Base-by-base conservation (phyloP, 2,888 invertebrate genomes). In the Erpobdella octoculata region DNA sequence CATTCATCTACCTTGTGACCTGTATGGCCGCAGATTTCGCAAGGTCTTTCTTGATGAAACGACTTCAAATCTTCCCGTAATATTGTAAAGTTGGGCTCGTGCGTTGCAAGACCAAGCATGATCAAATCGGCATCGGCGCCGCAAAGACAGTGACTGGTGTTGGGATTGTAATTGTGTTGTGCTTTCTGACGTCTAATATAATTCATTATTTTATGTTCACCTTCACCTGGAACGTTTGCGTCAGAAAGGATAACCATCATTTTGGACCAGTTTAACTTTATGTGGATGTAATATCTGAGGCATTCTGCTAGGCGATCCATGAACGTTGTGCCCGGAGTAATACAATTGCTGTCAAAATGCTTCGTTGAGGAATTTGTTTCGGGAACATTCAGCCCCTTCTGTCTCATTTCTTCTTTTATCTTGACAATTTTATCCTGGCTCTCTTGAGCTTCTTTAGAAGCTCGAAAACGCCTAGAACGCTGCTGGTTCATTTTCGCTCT, bases 401-500 rank as follows among this genome's bases (percentile, higher is more conserved):
- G 75, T 38, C 78, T 76, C 71, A 86, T 76, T 36, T 82, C 80
- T 37, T 77, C 79, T 72, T 82, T 78, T 4, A 82, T 78, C 71
- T 90, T 61, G 0, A 89, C 88, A 69, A 98, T 88, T 83, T 94
- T 93, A 28, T 89, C 87, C 35, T 90, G 70, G 70, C 79, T 79
- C 73, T 82, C 82, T 2, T 80, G 81, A 8, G 88, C 87, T 84
- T 99, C 98, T 82, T 98, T 97, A 0, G 96, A 92, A 0, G 97
- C 94, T 66, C 98, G 88, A 84, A 98, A 98, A 78, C 97, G 88
- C 76, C 98, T 87, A 0, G 96, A 96, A 72, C 98, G 87, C 82
- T 98, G 98, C 82, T 98, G 98, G 85, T 99, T 99, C 98, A 99
- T 99, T 85, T 98, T 98, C 0, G 98, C 98, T 80, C 97, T 87